phyloP scores from a whole-genome alignment of 2,888 invertebrate species.

The Villa cingulata region DNA sequence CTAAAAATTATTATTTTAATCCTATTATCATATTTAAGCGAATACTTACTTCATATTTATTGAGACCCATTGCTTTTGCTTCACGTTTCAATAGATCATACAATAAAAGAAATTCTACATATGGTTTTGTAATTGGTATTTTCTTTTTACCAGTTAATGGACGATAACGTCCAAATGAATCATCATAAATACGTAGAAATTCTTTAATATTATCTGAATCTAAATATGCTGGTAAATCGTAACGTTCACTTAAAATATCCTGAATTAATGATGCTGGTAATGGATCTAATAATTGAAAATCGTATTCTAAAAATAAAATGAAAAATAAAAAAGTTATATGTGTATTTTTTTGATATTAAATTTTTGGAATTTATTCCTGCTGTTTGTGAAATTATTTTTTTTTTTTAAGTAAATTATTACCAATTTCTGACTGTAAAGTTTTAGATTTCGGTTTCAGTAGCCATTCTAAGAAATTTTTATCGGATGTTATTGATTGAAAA shows the following conservation, averaged over 20 bases:
- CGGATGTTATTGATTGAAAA: conserved; percentile 5
- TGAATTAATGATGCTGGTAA: conserved; percentile 28
- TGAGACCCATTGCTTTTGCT: conserved; percentile 31
- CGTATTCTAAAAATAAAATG: conserved; percentile 10
- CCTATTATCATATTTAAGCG: too few relatives aligned
- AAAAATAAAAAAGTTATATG: not conserved
- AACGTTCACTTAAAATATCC: conserved; percentile 28
- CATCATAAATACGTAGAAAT: conserved; percentile 33
- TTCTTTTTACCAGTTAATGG: conserved; percentile 34
- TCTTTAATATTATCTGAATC: conserved; percentile 33
- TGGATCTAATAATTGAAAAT: conserved; percentile 23
- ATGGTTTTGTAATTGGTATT: conserved; percentile 34
- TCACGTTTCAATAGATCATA: conserved; percentile 36
- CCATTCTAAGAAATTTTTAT: conserved; percentile 15
- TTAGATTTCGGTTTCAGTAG: conserved; percentile 16
- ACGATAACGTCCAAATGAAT: conserved; percentile 27
- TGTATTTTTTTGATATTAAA: too few relatives aligned
- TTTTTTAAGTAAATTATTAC: too few relatives aligned
- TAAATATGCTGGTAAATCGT: conserved; percentile 12
- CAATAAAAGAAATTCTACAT: conserved; percentile 33
- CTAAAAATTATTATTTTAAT: not conserved
- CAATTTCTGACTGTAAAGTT: conserved; percentile 6
- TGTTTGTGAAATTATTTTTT: not conserved
- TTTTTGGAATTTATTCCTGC: not conserved
- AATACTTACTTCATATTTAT: conserved; percentile 26